phyloP scores from a whole-genome alignment of 2,888 invertebrate genomes.

The Brachypalpus laphriformis region DNA sequence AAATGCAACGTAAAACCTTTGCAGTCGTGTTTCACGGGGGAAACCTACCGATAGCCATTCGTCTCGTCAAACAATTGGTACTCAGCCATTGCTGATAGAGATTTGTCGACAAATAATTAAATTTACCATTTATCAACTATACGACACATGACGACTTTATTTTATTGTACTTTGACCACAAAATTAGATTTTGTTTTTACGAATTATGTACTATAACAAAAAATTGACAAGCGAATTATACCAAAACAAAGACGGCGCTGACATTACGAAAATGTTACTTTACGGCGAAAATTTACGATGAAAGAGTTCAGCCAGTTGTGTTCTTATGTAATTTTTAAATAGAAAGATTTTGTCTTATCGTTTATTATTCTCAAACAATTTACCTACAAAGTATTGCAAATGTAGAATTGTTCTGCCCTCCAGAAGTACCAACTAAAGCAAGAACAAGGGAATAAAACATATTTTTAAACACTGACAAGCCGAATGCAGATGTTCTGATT shows the following conservation, averaged over 20 bases:
- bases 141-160: not conserved
- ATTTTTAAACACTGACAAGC: too few relatives aligned
- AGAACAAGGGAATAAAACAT: too few relatives aligned
- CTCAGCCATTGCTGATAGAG: constrained; percentile 58
- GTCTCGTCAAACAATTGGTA: constrained; percentile 75
- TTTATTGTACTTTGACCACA: too few relatives aligned
- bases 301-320: not conserved
- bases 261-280: not conserved
- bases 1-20: not conserved
- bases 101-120: not conserved
- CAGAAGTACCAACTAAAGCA: too few relatives aligned
- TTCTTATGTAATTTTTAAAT: too few relatives aligned
- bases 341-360: too few relatives aligned
- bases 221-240: not conserved
- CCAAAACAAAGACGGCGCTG: not conserved
- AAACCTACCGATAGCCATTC: constrained; percentile 75
- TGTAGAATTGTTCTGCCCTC: too few relatives aligned
- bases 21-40: not conserved
- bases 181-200: not conserved
- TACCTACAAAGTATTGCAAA: too few relatives aligned
- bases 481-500: too few relatives aligned
- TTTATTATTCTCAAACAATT: too few relatives aligned
- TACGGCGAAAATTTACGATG: not conserved
- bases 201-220: not conserved
- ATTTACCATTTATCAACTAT: constrained; percentile 1